Evolutionary conservation across 2,797 vertebrate genomes (phyloP), one percentile per base, ranked within the genome.

Genomic region (Sebastolobus alascanus): DNA sequence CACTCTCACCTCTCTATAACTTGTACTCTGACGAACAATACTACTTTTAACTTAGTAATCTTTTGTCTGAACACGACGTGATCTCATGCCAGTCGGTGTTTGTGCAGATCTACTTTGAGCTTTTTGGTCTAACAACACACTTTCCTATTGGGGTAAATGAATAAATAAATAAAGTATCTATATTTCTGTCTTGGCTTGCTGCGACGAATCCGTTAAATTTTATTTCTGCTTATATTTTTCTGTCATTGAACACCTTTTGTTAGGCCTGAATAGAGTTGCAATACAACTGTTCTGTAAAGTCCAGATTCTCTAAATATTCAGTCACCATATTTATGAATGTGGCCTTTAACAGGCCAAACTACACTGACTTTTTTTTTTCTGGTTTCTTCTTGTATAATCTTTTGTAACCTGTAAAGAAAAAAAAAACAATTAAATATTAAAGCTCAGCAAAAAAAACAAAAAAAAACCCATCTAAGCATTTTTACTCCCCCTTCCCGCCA

Each of bases 91-190:
- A 43, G 46, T 56, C 2, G 0, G 5, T 66, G 54, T 31, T 68
- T 65, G 20, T 68, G 56, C 35, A 65, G 56, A 67, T 73, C 18
- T 60, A 31, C 27, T 50, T 74, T 71, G 38, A 73, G 52, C 1
- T 31, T 22, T 77, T 29, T 64, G 27, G 31, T 25, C 50, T 4
- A 12, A 27, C 27, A 29, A 25, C 6, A 8, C 14, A 13, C 1
- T 29, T 27, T 43, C 0, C 2, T 14, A 12, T 29, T 38, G 7
- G 14, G 4, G 1, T 46, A 50, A 18, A 31, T 31, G 5, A 31
- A 59, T 52, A 29, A 38, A 75, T 66, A 56, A 87, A 75, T 52
- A 40, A 65, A 50, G 0, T 43, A 46, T 40, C 4, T 5, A 6
- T 1, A 12, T 68, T 18, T 61, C 22, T 27, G 27, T 59, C 56